A percentile compares a stretch with the other conserved stretches of the same genome.
Evolutionary conservation across 2,113 vertebrate species (phyloP).

Genomic region (Centropus unirufus): DNA sequence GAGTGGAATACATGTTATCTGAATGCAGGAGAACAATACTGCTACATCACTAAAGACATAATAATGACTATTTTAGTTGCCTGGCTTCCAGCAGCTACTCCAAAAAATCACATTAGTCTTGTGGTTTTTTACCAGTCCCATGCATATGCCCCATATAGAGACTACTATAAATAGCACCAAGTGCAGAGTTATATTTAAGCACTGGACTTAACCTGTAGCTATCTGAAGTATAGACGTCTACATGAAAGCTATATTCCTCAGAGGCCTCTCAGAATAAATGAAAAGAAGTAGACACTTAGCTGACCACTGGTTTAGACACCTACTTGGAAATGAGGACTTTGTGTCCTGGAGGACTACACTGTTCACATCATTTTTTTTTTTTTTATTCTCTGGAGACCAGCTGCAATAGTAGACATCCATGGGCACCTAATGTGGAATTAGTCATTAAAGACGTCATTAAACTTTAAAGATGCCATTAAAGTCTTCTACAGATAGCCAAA

Average conservation of each 20-base stretch:
- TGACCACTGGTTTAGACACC: not conserved
- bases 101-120: not conserved
- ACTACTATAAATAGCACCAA: not conserved
- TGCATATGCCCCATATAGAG: not conserved
- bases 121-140: not conserved
- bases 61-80: not conserved
- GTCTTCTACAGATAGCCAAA: not conserved
- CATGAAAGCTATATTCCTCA: fast-evolving
- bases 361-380: not conserved
- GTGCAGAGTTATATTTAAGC: not conserved
- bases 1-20: not conserved
- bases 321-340: not conserved
- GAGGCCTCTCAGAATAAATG: not conserved
- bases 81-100: not conserved
- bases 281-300: not conserved
- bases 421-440: not conserved
- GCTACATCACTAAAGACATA: not conserved
- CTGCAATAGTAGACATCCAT: not conserved
- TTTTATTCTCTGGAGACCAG: not conserved
- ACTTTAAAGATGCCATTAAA: not conserved
- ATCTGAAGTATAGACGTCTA: not conserved
- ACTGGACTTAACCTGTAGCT: not conserved
- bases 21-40: not conserved
- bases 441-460: not conserved
- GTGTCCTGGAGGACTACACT: not conserved